Percentiles rank a stretch among this genome's conserved stretches.
These are phyloP conservation scores for Xiphorhynchus elegans DNA, from an alignment of 2,113 vertebrate genomes.

Conservation along the genomic window DNA sequence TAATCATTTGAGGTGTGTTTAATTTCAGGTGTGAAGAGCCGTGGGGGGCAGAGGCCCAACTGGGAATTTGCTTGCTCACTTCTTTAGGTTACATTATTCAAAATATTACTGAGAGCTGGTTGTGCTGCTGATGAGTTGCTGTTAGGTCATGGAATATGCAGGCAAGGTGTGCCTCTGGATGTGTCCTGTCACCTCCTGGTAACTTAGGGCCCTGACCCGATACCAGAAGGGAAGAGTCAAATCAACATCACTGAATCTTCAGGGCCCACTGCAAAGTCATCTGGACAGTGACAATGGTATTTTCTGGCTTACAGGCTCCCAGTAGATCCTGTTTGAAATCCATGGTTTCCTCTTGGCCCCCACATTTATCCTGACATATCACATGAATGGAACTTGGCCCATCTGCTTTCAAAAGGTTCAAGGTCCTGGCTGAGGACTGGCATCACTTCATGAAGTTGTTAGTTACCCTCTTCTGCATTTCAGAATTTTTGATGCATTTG, in stretches of 20 bases:
- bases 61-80: background rate
- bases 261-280: background rate
- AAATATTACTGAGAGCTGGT: background rate
- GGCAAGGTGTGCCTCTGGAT: background rate
- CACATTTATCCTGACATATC: background rate
- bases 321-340: background rate
- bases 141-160: background rate
- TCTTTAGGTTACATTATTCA: background rate
- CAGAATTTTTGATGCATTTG: background rate
- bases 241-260: background rate
- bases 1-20: background rate
- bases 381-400: background rate
- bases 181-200: background rate
- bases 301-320: background rate
- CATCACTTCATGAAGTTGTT: background rate
- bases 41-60: background rate
- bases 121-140: background rate
- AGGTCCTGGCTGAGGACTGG: background rate
- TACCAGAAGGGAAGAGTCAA: background rate
- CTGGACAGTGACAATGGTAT: background rate
- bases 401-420: background rate
- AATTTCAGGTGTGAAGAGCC: background rate
- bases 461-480: background rate
- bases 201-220: no score
- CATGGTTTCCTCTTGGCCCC: background rate